Percentiles rank a stretch among this genome's conserved stretches.
phyloP scores from a whole-genome alignment of 2,113 vertebrate species.

The Lepidothrix coronata region DNA sequence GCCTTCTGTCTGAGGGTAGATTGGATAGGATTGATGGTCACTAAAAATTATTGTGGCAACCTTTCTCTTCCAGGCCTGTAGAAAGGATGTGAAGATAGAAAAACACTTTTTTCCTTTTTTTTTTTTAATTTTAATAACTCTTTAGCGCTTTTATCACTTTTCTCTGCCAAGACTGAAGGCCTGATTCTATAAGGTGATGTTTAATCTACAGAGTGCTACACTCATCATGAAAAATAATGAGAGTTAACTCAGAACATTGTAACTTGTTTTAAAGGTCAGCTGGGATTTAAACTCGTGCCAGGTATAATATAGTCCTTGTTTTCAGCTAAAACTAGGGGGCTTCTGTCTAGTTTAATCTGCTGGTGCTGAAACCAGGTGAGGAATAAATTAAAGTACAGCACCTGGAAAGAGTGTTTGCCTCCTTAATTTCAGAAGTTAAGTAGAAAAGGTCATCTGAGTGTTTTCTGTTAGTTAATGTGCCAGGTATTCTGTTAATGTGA shows the following conservation, averaged over 20 bases:
- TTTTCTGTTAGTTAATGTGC: not conserved
- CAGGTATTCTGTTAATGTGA: not conserved
- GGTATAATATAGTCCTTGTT: not conserved
- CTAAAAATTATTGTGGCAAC: not conserved
- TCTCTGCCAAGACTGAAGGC: not conserved
- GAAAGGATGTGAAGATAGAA: not conserved
- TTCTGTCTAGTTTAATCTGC: not conserved
- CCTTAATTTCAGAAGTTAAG: not conserved
- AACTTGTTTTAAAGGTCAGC: not conserved
- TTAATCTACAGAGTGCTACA: not conserved
- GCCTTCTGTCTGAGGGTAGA: not conserved
- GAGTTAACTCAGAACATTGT: rapidly evolving
- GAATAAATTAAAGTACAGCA: not conserved
- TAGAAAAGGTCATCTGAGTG: not conserved
- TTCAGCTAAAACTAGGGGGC: not conserved
- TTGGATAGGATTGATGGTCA: not conserved
- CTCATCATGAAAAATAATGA: not conserved
- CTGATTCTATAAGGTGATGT: rapidly evolving
- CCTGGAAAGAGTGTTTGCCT: not conserved
- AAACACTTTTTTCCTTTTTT: not conserved
- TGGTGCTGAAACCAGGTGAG: not conserved
- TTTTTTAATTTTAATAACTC: no score
- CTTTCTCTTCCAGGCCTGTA: not conserved
- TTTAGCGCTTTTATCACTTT: not conserved
- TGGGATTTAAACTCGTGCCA: not conserved